Evolutionary conservation across 2,797 vertebrate species (phyloP), one percentile per base, ranked within the genome.

Genomic region (Cryptoprocta ferox): DNA sequence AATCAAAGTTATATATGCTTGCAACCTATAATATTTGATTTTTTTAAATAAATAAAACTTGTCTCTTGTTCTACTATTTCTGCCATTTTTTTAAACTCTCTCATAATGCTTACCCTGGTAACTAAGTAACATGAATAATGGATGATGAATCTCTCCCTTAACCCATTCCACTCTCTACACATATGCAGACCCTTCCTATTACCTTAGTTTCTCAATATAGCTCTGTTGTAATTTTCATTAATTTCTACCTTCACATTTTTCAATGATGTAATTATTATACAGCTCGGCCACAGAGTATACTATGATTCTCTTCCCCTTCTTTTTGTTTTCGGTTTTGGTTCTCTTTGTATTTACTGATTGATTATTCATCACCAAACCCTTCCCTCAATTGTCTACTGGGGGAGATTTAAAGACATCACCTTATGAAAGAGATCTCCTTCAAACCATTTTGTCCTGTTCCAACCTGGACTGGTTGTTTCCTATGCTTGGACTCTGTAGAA

Each of bases 301-400:
- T 70, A 35, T 28, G 8, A 80, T 68, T 59, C 30, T 48, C 90
- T 76, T 70, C 68, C 68, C 61, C 81, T 89, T 82, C 42, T 71
- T 78, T 86, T 59, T 50, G 37, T 63, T 78, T 91, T 86, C 37
- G 56, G 45, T 90, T 97, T 94, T 84, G 21, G 37, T 87, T 92
- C 42, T 93, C 19, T 90, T 89, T 42, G 2, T 91, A 96, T 37
- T 94, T 89, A 91, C 28, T 79, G 71, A 50, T 82, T 79, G 71
- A 50, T 82, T 92, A 89, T 68, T 83, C 24, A 75, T 65, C 42
- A 95, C 45, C n/a, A 90, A 89, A 82, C 14, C 30, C n/a, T 91
- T 86, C 78, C 28, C 53, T 73, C 28, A 68, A 42, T 1, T 75
- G 32, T 37, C 53, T 53, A 56, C 39, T 68, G 39, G 19, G 82